Percentiles rank a stretch among this genome's conserved stretches.
These are phyloP conservation scores for Holothuria scabra DNA, from an alignment of 53 echinoderm and acorn worm genomes.

Conservation along the genomic window DNA sequence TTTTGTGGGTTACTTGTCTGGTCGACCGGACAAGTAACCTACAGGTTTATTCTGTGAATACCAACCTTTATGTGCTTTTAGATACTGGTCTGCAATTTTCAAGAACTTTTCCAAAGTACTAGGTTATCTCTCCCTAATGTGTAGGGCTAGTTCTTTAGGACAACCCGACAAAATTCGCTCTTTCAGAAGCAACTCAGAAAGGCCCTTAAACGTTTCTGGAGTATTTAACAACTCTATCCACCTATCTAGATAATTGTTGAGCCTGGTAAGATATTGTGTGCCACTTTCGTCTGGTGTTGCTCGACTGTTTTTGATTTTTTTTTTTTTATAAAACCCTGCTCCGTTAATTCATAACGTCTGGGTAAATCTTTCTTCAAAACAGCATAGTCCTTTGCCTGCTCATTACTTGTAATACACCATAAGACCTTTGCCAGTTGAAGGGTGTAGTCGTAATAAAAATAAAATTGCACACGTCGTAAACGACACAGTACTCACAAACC, in stretches of 20 bases:
- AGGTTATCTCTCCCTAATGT: constrained; percentile 12
- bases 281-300: constrained; percentile 45
- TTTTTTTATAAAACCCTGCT: constrained; percentile 41
- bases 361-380: constrained; percentile 34
- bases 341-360: constrained; percentile 40
- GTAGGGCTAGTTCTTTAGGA: neutral
- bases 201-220: neutral
- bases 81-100: constrained; percentile 1
- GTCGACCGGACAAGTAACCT: no score
- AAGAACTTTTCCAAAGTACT: neutral
- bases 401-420: constrained; percentile 9
- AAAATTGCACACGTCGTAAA: no score
- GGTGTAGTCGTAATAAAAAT: neutral
- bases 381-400: constrained; percentile 28
- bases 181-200: neutral
- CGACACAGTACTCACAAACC: no score
- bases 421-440: constrained; percentile 29
- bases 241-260: constrained; percentile 41
- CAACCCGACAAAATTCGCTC: constrained; percentile 7
- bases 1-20: no score
- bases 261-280: neutral
- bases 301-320: constrained; percentile 29
- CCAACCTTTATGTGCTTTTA: no score
- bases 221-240: constrained; percentile 27
- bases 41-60: no score